Base-by-base conservation (phyloP, 2,888 invertebrate genomes). In the Apeira syringaria region DNA sequence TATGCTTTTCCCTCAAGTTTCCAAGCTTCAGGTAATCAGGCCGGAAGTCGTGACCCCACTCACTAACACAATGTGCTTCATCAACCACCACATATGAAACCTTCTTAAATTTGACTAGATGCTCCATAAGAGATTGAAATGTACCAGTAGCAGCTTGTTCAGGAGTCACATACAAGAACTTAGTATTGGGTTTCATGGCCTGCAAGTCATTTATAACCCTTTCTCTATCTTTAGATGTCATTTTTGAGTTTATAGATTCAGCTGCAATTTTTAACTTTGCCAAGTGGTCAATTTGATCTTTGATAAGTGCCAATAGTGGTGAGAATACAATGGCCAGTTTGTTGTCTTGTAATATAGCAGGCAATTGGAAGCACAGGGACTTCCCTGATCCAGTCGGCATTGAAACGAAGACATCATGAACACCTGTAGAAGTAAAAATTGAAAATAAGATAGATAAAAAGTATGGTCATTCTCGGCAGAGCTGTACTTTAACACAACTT, bases 301-400 rank as follows among this genome's bases (percentile, higher is more conserved):
- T 97, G 64, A 99, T 99, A 12, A 99, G 91, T 15, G 99, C 99
- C 64, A 99, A 89, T 12, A 99, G 86, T 9, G 99, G 99, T 25
- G 99, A 99, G 69, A 99, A 96, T 2, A 99, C 98, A 61, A 99
- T 92, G 3, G 99, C 95, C 47, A 99, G 92, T 78, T 95, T 94
- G 61, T 94, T 91, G 38, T 94, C 92, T 55, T 94, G 92, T 62
- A 98, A 87, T 56, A 98, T 92, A 0, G 98, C 98, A 20, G 99
- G 99, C 53, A 99, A 89, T 80, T 99, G 99, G 83, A 97, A 99
- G 80, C 99, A 99, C 10, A 99, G 86, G 0, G 99, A 99, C 88
- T 99, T 99, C 24, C 99, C 99, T 22, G 96, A 96, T 8, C 99
- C 99, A 3, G 99, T 99, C 1, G 99, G 99, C 98, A 99, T 98